Evolutionary conservation across 2,113 vertebrate genomes (phyloP), one percentile per base, ranked within the genome.

Genomic region (Heterotis niloticus): DNA sequence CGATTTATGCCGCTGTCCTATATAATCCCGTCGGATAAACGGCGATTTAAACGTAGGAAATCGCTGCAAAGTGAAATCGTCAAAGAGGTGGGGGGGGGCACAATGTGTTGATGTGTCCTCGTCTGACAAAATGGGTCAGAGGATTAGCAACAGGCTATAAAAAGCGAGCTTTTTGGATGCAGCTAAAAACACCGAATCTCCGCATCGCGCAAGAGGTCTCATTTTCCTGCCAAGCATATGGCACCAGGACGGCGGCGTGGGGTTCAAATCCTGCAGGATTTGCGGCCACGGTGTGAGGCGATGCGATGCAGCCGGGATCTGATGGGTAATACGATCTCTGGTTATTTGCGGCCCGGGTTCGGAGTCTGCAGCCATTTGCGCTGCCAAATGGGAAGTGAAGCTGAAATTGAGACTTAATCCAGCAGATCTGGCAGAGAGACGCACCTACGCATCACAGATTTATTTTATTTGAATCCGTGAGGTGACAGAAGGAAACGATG

Each of bases 241-340:
- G 89, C 87, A 82, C 82, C 80, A 83, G 83, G 85, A 83, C 85
- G 77, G 13, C 7, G 85, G 82, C 84, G 82, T 79, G 82, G 81
- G 83, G 88, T 91, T n/a, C n/a, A n/a, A 90, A 91, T 91, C 90
- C 87, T 81, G 83, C 83, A 82, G 82, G 85, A 84, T 83, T 79
- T 85, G 73, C 78, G 82, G 77, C 65, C 26, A 66, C 70, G 44
- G 64, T 82, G 72, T 78, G 64, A 44, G 2, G 34, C 70, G 44
- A 59, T 82, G 72, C 76, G 64, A 44, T 44, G 34, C 34, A 44
- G 34, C 34, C 34, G 7, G 77, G 70, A 66, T 73, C 44, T 17
- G 34, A 65, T 74, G 66, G 75, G 66, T 64, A 69, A 83, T 75
- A 67, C 77, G 52, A 69, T 80, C 64, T 74, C 62, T 5, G 62